These are phyloP conservation scores for Orthonevra nobilis DNA, from an alignment of 2,888 invertebrate species.

Conservation along the genomic window DNA sequence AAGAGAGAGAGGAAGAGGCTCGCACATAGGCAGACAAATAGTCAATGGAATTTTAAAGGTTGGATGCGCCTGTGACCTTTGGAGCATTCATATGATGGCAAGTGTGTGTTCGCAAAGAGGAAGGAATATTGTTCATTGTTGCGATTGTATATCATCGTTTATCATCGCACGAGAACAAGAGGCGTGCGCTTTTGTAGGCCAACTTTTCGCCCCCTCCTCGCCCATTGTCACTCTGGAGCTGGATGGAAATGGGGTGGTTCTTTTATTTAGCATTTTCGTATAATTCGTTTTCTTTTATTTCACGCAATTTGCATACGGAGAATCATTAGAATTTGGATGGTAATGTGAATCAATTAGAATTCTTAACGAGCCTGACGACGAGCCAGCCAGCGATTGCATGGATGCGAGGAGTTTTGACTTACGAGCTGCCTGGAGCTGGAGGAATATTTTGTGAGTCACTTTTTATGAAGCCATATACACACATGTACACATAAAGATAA, in stretches of 20 bases:
- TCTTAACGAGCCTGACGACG: slow-evolving; percentile 47
- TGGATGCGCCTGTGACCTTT: too few species aligned
- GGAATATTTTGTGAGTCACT: slow-evolving; percentile 15
- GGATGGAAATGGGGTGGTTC: too few species aligned
- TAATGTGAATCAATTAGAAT: slow-evolving; percentile 69
- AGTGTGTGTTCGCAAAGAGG: too few species aligned
- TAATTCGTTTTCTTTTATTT: too few species aligned
- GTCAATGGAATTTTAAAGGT: too few species aligned
- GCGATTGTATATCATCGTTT: slow-evolving; percentile 67
- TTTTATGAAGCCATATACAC: neutral
- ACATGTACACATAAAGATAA: slow-evolving; percentile 13
- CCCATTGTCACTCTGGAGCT: too few species aligned
- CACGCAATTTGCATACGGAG: slow-evolving; percentile 59
- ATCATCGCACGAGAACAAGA: slow-evolving; percentile 45
- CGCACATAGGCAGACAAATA: too few species aligned
- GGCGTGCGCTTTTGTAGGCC: slow-evolving; percentile 44
- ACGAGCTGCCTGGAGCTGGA: neutral
- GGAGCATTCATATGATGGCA: too few species aligned
- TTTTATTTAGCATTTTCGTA: too few species aligned
- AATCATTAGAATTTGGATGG: slow-evolving; percentile 69
- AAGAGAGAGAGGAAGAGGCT: too few species aligned
- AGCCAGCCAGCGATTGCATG: neutral
- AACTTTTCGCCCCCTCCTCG: slow-evolving; percentile 55
- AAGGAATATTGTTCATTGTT: slow-evolving; percentile 67
- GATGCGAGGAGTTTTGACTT: neutral